A percentile compares a stretch with the other conserved stretches of the same genome.
These are phyloP conservation scores for Aproaerema taeniolella DNA, from an alignment of 2,888 invertebrate species.

Conservation along the genomic window DNA sequence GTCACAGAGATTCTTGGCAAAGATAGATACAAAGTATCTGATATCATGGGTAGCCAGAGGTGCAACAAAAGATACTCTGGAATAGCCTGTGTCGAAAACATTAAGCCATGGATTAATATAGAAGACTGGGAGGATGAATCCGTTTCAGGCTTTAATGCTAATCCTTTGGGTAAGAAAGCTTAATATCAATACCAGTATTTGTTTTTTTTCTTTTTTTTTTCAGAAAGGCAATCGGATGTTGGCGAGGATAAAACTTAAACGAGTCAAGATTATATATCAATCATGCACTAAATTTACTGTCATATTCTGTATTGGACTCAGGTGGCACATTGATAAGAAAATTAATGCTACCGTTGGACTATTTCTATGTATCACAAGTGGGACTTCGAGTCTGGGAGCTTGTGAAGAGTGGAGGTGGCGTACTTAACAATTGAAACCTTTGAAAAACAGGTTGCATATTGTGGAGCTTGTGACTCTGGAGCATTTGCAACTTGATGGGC, in stretches of 20 bases:
- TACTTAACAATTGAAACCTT: background rate
- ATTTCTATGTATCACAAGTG: background rate
- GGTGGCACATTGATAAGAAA: too few species aligned
- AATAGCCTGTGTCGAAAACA: conserved; percentile 4
- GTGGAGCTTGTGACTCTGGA: background rate
- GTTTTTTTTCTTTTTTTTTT: background rate
- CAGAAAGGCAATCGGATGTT: background rate
- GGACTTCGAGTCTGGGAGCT: background rate
- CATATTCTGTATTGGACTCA: too few species aligned
- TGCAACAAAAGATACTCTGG: conserved; percentile 7
- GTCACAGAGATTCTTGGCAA: conserved; percentile 13
- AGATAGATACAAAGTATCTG: conserved; percentile 15
- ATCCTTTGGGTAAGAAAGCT: background rate
- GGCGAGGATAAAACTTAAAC: too few species aligned
- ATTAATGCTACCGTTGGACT: background rate
- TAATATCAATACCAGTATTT: too few species aligned
- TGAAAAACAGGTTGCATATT: background rate
- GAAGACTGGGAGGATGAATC: background rate
- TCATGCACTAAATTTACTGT: too few species aligned
- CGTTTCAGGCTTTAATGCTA: background rate
- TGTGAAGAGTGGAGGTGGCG: background rate
- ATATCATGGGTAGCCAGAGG: conserved; percentile 15
- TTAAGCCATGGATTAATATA: conserved; percentile 15
- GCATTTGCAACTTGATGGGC: background rate
- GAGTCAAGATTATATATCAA: background rate